These are phyloP conservation scores for Bufo gargarizans DNA, from an alignment of 2,113 vertebrate genomes.

Conservation along the genomic window DNA sequence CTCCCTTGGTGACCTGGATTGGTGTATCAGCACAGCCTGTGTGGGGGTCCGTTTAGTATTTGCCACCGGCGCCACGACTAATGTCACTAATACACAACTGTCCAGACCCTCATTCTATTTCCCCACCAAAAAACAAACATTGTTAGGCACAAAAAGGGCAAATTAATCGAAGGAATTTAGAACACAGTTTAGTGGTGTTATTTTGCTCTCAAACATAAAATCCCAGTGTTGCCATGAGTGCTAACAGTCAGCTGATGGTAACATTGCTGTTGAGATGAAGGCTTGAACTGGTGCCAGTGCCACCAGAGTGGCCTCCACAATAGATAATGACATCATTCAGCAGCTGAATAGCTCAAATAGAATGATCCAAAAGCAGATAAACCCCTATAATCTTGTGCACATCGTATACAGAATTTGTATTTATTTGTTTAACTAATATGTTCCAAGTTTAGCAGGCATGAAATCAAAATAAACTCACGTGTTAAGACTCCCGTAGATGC, in stretches of 20 bases:
- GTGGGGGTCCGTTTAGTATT: too few relatives aligned
- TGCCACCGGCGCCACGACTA: too few relatives aligned
- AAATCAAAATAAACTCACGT: constrained; percentile 80
- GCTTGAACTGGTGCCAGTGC: constrained; percentile 16
- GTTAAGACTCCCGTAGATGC: constrained; percentile 95
- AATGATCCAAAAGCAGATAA: constrained; percentile 3
- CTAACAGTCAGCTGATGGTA: not conserved
- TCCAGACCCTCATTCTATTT: too few relatives aligned
- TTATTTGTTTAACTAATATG: not conserved
- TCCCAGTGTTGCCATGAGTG: not conserved
- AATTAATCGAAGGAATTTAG: too few relatives aligned
- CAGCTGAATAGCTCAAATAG: constrained; percentile 24
- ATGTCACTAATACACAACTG: too few relatives aligned
- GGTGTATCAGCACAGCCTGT: too few relatives aligned
- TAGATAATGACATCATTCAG: constrained; percentile 33
- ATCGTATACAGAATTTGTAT: not conserved
- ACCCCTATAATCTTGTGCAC: constrained; percentile 10
- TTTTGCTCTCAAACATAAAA: not conserved
- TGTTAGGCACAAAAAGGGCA: too few relatives aligned
- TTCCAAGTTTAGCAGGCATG: not conserved
- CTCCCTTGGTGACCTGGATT: too few relatives aligned
- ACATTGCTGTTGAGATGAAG: not conserved
- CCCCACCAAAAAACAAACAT: too few relatives aligned
- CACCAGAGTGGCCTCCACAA: constrained; percentile 35
- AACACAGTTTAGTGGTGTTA: too few relatives aligned